These are phyloP conservation scores for Monomorium pharaonis DNA, from an alignment of 1,140 invertebrate species.

Conservation along the genomic window DNA sequence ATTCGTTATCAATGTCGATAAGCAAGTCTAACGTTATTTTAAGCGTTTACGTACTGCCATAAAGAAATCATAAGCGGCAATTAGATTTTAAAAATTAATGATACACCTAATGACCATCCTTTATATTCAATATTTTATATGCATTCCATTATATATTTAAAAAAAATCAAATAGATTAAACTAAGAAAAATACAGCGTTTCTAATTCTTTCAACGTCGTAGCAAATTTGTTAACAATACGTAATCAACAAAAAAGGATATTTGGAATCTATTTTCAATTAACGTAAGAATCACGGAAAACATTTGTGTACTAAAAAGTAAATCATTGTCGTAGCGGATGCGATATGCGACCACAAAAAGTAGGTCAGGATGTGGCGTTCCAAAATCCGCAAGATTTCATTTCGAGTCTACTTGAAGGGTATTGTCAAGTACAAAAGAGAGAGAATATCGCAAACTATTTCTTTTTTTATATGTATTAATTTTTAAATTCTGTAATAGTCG, in stretches of 20 bases:
- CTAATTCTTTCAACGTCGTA: neutral
- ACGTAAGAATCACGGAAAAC: neutral
- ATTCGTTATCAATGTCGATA: constrained; percentile 58
- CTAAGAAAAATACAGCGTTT: neutral
- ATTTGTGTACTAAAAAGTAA: neutral
- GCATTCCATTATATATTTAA: neutral
- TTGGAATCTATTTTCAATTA: neutral
- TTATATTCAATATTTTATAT: neutral
- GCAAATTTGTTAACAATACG: neutral
- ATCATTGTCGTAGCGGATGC: neutral
- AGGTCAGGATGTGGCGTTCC: constrained; percentile 4
- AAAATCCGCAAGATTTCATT: neutral
- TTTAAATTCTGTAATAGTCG: neutral
- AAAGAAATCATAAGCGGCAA: neutral
- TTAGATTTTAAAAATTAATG: neutral
- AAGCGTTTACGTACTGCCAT: constrained; percentile 4
- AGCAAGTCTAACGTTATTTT: neutral
- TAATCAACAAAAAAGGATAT: neutral
- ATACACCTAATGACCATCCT: neutral
- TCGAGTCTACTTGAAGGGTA: neutral
- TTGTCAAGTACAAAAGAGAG: neutral
- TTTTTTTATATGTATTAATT: neutral
- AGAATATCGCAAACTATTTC: neutral
- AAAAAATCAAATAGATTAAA: neutral
- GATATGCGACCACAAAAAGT: neutral